A percentile compares a stretch with the other conserved stretches of the same genome.
These are phyloP conservation scores for Anguilla megastoma DNA, from an alignment of 2,797 vertebrate species.

Conservation along the genomic window DNA sequence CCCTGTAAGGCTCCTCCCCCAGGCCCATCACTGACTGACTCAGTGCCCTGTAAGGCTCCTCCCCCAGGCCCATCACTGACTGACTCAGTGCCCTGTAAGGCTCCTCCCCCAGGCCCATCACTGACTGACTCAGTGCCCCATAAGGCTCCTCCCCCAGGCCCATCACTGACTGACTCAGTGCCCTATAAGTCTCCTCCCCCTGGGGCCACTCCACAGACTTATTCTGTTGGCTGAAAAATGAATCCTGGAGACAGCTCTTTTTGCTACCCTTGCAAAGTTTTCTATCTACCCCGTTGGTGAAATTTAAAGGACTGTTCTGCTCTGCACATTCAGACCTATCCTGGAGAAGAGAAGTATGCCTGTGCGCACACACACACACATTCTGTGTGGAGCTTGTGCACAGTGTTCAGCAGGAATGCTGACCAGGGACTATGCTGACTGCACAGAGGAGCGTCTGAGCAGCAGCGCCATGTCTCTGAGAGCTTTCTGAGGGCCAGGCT, in stretches of 20 bases:
- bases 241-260: conserved; percentile 9
- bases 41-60: too few species aligned
- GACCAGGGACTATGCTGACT: neutral
- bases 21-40: too few species aligned
- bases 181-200: neutral
- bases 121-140: too few species aligned
- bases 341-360: neutral
- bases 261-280: neutral
- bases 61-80: too few species aligned
- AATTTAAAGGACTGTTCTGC: neutral
- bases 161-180: too few species aligned
- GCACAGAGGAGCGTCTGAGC: neutral
- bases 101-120: neutral
- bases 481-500: conserved; percentile 5
- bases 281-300: neutral
- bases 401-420: neutral
- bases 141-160: too few species aligned
- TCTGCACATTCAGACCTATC: neutral
- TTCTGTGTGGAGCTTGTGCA: neutral
- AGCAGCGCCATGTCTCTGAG: neutral
- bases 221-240: neutral
- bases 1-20: too few species aligned
- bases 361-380: neutral
- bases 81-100: neutral
- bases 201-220: neutral